Evolutionary conservation across 2,113 vertebrate species (phyloP), one percentile per base, ranked within the genome.

Genomic region (Poeciliopsis turrubarensis): DNA sequence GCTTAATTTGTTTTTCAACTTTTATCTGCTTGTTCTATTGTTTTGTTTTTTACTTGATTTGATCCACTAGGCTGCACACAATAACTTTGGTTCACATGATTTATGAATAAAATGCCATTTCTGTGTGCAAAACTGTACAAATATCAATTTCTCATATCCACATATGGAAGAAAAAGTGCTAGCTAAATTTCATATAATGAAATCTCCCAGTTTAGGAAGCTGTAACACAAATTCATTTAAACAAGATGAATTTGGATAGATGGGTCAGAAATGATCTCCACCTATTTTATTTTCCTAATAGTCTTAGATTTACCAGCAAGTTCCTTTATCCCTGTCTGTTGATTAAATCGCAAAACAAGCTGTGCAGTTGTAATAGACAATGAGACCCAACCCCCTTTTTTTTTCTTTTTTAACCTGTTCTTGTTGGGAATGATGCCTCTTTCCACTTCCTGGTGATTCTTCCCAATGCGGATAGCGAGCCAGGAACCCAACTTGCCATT

Each of bases 351-450:
- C 25, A 68, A 17, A 78, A 81, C 71, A 54, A 73, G 74, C 7
- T 68, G 8, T 26, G 39, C 80, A 65, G 37, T 68, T 62, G 72
- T 39, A 25, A 44, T 6, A 17, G 14, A 80, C 47, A 60, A 72
- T 76, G 60, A 63, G 68, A 66, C 63, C 44, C 39, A 12, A 80
- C 73, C 65, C 37, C n/a, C n/a, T n/a, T 30, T 62, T 13, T 37
- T 37, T 10, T 37, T 37, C 11, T 37, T 37, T 37, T 70, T 76
- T 79, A 81, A 98, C 98, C 98, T 97, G 95, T 99, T 99, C 89
- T 99, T 99, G 89, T 99, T 99, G 19, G 98, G 98, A 78, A 99
- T 98, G 93, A 99, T 98, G 71, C 97, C 98, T 79, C 98, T 95
- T 86, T 99, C 98, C 65, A 99, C 98, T 88, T 99, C 98, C 86